phyloP scores from a whole-genome alignment of 92 coral and sea anemone genomes.

The Porites lobata region DNA sequence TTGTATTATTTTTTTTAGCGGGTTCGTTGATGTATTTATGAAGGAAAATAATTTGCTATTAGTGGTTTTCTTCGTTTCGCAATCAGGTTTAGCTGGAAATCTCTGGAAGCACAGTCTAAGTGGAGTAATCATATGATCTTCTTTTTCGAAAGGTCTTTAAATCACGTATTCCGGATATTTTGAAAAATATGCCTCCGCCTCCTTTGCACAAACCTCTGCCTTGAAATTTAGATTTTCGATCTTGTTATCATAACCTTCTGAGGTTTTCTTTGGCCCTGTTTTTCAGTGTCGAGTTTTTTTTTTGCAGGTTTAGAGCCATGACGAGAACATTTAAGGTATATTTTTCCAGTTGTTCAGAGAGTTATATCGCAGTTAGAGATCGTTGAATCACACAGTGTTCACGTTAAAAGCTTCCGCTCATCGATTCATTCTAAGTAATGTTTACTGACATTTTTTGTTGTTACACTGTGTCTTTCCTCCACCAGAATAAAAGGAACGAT shows the following conservation, averaged over 20 bases:
- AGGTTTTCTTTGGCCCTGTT: too few relatives aligned
- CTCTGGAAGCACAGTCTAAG: neutral
- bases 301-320: too few relatives aligned
- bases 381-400: neutral
- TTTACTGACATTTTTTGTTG: neutral
- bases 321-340: neutral
- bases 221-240: neutral
- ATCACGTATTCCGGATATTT: neutral
- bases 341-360: neutral
- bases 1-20: too few relatives aligned
- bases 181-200: slow-evolving; percentile 1
- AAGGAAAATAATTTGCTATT: too few relatives aligned
- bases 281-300: too few relatives aligned
- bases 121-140: neutral
- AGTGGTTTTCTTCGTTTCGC: neutral
- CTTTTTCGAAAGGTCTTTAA: neutral
- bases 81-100: neutral
- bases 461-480: neutral
- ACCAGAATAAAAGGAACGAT: neutral
- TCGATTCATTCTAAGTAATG: neutral
- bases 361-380: slow-evolving; percentile 13
- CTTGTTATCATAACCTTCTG: too few relatives aligned
- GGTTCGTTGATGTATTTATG: too few relatives aligned
- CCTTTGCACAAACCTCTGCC: neutral
- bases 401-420: slow-evolving; percentile 26